These are phyloP conservation scores for Cyrtonyx montezumae DNA, from an alignment of 2,113 vertebrate genomes.

Conservation along the genomic window DNA sequence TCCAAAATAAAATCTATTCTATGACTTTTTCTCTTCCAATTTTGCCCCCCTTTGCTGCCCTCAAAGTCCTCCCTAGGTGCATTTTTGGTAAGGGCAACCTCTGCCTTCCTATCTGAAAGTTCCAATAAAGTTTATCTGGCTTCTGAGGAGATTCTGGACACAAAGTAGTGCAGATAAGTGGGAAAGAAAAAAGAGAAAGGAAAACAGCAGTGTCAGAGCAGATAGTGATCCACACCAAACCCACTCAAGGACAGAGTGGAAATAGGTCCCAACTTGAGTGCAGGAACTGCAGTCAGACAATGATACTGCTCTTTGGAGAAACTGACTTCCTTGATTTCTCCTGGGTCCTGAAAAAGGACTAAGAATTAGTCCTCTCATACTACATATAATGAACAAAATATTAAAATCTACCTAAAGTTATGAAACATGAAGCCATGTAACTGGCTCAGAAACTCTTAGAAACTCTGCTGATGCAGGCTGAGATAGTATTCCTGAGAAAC, in stretches of 20 bases:
- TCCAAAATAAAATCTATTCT: background rate
- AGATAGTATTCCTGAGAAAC: background rate
- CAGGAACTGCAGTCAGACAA: background rate
- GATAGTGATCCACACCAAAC: background rate
- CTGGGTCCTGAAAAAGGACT: background rate
- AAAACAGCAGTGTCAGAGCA: background rate
- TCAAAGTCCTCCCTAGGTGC: background rate
- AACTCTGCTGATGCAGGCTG: background rate
- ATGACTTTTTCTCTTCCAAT: background rate
- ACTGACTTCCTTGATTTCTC: background rate
- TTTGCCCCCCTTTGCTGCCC: background rate
- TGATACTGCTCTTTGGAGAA: background rate
- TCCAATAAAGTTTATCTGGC: background rate
- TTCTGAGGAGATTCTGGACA: background rate
- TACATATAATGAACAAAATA: background rate
- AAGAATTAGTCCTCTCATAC: background rate
- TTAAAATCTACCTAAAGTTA: background rate
- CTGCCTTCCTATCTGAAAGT: background rate
- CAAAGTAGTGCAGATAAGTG: background rate
- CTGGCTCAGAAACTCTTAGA: background rate
- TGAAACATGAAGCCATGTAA: background rate
- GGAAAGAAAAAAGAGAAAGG: background rate
- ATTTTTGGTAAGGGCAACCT: background rate
- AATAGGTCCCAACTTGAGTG: background rate
- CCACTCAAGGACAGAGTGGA: background rate